Evolutionary conservation across 2,113 vertebrate genomes (phyloP).

Genomic region (Charina bottae): DNA sequence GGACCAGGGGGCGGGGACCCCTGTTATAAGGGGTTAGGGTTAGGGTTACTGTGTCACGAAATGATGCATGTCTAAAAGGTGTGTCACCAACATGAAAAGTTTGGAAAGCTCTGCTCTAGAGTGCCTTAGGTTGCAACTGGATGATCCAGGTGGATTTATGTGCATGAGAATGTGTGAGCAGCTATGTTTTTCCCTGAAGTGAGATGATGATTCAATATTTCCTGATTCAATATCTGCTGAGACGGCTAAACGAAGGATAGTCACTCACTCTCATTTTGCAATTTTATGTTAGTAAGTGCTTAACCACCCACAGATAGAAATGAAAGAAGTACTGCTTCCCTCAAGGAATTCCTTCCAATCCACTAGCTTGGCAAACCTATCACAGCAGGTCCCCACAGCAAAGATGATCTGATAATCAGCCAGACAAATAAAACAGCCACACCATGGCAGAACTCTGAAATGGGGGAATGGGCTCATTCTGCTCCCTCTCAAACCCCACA

Average conservation of each 20-base stretch:
- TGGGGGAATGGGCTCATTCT: background rate
- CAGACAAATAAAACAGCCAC: background rate
- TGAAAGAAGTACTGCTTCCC: background rate
- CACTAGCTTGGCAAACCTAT: background rate
- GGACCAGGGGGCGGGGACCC: too few relatives aligned
- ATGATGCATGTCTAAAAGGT: too few relatives aligned
- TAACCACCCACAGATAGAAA: background rate
- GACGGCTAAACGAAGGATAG: background rate
- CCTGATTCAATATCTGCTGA: constrained; percentile 30
- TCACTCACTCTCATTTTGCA: background rate
- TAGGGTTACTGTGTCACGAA: too few relatives aligned
- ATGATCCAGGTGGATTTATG: background rate
- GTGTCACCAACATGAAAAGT: too few relatives aligned
- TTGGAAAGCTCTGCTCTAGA: too few relatives aligned
- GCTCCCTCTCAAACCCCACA: background rate
- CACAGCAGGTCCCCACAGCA: background rate
- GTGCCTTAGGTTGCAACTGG: background rate
- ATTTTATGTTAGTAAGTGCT: background rate
- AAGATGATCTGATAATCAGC: background rate
- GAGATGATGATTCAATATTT: background rate
- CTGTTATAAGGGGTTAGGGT: too few relatives aligned
- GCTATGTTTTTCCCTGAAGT: background rate
- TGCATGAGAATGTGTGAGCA: background rate
- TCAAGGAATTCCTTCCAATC: background rate
- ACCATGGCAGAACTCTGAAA: background rate